phyloP scores from a whole-genome alignment of 2,113 vertebrate species.

The Paramisgurnus dabryanus region DNA sequence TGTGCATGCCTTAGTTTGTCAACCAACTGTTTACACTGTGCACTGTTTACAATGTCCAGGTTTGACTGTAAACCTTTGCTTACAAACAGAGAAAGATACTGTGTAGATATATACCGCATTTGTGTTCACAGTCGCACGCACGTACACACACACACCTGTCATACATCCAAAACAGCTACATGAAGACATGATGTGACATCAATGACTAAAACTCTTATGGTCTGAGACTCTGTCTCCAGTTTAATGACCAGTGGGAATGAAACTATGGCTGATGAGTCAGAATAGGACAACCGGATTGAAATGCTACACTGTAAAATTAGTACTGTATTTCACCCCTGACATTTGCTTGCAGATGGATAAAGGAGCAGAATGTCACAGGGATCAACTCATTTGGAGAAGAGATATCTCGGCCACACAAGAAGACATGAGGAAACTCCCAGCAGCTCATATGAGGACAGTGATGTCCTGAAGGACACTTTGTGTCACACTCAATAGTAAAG shows the following conservation, averaged over 20 bases:
- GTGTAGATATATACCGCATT: too few species aligned
- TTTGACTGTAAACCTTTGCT: slow-evolving; percentile 31
- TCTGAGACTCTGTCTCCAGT: slow-evolving; percentile 50
- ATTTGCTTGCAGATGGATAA: slow-evolving; percentile 69
- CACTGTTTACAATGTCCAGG: slow-evolving; percentile 14
- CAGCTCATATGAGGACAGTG: background rate
- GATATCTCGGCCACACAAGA: slow-evolving; percentile 67
- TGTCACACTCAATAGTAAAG: slow-evolving; percentile 18
- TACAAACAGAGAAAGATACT: slow-evolving; percentile 2
- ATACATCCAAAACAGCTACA: slow-evolving; percentile 28
- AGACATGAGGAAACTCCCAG: slow-evolving; percentile 23
- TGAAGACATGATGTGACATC: slow-evolving; percentile 47
- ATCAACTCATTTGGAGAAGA: slow-evolving; percentile 60
- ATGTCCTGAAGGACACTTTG: slow-evolving; percentile 8
- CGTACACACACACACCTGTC: slow-evolving; percentile 42
- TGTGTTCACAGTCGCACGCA: too few species aligned
- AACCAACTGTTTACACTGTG: slow-evolving; percentile 33
- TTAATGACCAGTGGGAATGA: slow-evolving; percentile 26
- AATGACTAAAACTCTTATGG: slow-evolving; percentile 47
- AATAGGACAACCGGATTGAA: slow-evolving; percentile 52
- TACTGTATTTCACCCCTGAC: slow-evolving; percentile 63
- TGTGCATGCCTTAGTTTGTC: slow-evolving; percentile 50
- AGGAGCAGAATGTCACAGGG: slow-evolving; percentile 59
- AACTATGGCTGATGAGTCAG: slow-evolving; percentile 1
- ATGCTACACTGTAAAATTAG: slow-evolving; percentile 59